Base-by-base conservation (phyloP, 2,113 vertebrate genomes). In the Cynocephalus volans region DNA sequence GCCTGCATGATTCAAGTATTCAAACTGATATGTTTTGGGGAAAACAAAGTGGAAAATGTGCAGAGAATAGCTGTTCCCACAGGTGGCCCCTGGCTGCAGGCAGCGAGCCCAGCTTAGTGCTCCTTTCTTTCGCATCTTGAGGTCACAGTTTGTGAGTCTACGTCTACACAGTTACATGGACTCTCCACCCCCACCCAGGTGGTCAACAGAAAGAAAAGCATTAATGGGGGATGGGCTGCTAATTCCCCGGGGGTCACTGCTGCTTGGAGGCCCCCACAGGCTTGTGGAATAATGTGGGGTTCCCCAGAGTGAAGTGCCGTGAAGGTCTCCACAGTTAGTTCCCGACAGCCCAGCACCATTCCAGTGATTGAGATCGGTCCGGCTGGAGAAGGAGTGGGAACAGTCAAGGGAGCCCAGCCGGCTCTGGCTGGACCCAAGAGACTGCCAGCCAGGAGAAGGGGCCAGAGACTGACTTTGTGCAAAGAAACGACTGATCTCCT, bases 1-100 rank as follows among this genome's bases (percentile, higher is more conserved):
- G 99, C 99, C 99, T 99, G 99, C 99, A 99, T 99, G 99, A 99
- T 99, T 99, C 99, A 99, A 99, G 99, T 99, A 99, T 99, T 99
- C 99, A 99, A 99, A 99, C 99, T 99, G 99, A 99, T 99, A 99
- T 99, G 99, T 99, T 99, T 99, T 99, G 99, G 99, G 99, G 99
- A 99, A 99, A 99, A 99, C 99, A 99, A 99, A 99, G 99, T 99
- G 99, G 99, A 99, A 99, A 99, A 99, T 99, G 99, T 99, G 99
- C 99, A 99, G 99, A 99, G 99, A 99, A 99, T 98, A 99, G 99
- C 99, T 99, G 99, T 99, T 99, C 99, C 99, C 99, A 99, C 99
- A 99, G 99, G 99, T 98, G 98, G 98, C 98, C 99, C 99, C 99
- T 99, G 15, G 98, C 98, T 99, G 99, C 99, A 99, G 99, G 99